Conservation (phyloP, 2,888 invertebrate species). For the Leucoptera coffeella region DNA sequence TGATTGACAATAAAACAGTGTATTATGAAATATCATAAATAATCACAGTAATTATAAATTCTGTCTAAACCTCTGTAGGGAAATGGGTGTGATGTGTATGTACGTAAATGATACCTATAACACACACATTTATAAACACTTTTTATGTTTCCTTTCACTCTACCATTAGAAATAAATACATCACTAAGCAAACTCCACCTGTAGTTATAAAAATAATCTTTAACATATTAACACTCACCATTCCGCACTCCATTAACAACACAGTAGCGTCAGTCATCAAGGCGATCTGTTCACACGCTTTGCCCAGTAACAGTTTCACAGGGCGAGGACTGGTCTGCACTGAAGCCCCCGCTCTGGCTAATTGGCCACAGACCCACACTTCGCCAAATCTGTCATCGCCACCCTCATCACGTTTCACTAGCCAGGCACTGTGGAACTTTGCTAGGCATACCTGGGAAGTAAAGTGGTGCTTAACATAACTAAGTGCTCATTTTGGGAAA, state of each 20-base stretch:
- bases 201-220: neutral
- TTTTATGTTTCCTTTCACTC: too few species aligned
- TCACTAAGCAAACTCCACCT: too few species aligned
- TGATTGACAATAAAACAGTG: too few species aligned
- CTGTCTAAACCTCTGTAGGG: too few species aligned
- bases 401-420: constrained; percentile 23
- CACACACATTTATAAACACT: too few species aligned
- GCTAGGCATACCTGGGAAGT: constrained; percentile 58
- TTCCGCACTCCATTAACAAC: constrained; percentile 49
- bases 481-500: constrained; percentile 14
- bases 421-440: constrained; percentile 71
- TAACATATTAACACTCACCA: constrained; percentile 2
- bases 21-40: too few species aligned
- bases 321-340: constrained; percentile 56
- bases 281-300: constrained; percentile 46
- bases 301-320: constrained; percentile 21
- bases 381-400: too few species aligned
- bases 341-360: constrained; percentile 64
- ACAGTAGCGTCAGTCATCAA: constrained; percentile 64
- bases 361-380: constrained; percentile 76
- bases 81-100: too few species aligned
- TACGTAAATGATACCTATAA: too few species aligned
- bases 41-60: too few species aligned
- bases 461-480: neutral
- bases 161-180: too few species aligned